A percentile compares a stretch with the other conserved stretches of the same genome.
phyloP scores from a whole-genome alignment of 2,888 invertebrate genomes.

The Daptonema setosum region DNA sequence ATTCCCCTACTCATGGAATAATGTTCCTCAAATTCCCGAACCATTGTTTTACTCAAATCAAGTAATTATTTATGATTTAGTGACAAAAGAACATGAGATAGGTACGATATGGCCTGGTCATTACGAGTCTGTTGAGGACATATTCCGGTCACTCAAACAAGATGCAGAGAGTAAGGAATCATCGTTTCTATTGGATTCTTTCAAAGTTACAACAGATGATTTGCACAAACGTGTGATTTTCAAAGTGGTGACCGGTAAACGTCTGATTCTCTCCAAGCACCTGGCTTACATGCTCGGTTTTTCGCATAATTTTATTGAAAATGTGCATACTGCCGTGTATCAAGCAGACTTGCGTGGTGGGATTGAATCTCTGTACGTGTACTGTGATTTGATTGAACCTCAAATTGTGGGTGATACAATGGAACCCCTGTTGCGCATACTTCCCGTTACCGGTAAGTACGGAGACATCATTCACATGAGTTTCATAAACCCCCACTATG shows the following conservation, averaged over 20 bases:
- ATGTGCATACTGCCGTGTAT: background rate
- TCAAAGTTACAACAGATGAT: too few relatives aligned
- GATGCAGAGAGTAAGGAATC: background rate
- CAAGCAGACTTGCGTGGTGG: constrained; percentile 1
- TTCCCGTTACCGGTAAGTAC: background rate
- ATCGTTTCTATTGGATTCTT: too few relatives aligned
- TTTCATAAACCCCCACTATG: constrained; percentile 1
- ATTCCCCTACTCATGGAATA: background rate
- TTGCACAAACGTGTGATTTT: too few relatives aligned
- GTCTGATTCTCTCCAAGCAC: background rate
- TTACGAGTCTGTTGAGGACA: background rate
- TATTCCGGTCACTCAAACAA: background rate
- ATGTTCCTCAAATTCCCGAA: background rate
- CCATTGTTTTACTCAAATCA: too few relatives aligned
- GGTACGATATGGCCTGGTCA: background rate
- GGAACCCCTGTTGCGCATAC: background rate
- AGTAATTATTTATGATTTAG: too few relatives aligned
- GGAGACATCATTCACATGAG: background rate
- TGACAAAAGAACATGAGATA: too few relatives aligned
- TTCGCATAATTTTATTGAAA: background rate
- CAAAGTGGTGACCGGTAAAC: too few relatives aligned
- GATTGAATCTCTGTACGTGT: background rate
- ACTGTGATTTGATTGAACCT: constrained; percentile 1
- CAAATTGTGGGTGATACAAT: background rate
- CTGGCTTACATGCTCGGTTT: background rate